Percentiles rank a stretch among this genome's conserved stretches.
These are phyloP conservation scores for Glomeris maerens DNA, from an alignment of 1,140 invertebrate genomes.

Conservation along the genomic window DNA sequence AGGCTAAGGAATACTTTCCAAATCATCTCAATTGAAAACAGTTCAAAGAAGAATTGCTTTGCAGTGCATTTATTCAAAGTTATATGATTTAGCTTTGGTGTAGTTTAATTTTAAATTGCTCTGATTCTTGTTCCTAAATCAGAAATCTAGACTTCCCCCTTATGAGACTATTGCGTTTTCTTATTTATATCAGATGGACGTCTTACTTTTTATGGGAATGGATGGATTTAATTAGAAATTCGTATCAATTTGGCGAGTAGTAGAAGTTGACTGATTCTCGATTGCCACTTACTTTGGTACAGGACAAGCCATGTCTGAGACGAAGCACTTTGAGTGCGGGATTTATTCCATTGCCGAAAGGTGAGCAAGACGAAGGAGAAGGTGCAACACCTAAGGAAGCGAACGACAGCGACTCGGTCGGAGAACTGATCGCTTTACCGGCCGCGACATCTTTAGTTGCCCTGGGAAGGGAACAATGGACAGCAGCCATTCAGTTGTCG, in stretches of 20 bases:
- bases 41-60: neutral
- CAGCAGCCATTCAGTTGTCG: slow-evolving; percentile 54
- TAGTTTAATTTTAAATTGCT: too few relatives aligned
- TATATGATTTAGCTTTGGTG: too few relatives aligned
- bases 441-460: slow-evolving; percentile 31
- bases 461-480: slow-evolving; percentile 45
- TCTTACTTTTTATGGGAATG: too few relatives aligned
- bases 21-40: too few relatives aligned
- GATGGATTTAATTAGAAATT: neutral
- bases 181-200: too few relatives aligned
- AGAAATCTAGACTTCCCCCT: too few relatives aligned
- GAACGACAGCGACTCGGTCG: neutral
- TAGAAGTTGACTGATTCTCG: neutral
- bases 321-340: neutral
- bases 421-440: slow-evolving; percentile 4
- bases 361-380: neutral
- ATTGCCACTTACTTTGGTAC: neutral
- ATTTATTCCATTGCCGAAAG: neutral
- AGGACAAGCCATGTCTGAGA: neutral
- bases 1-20: too few relatives aligned
- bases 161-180: too few relatives aligned
- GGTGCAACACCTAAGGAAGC: neutral
- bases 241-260: neutral
- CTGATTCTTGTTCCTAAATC: too few relatives aligned
- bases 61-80: neutral